Evolutionary conservation across 1,140 invertebrate genomes (phyloP).

Genomic region (Papilio helenus): DNA sequence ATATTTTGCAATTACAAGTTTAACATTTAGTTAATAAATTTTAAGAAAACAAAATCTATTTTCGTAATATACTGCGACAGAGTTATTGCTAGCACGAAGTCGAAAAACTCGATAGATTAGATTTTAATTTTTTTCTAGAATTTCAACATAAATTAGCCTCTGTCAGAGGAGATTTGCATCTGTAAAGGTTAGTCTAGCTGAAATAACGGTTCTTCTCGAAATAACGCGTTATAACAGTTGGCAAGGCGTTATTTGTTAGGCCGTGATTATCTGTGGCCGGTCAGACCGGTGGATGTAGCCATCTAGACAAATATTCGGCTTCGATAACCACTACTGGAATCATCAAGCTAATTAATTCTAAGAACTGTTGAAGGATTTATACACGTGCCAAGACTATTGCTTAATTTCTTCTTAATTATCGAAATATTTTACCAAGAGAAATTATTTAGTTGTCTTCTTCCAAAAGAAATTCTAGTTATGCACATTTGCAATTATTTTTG

Average conservation of each 20-base stretch:
- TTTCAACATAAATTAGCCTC: background rate
- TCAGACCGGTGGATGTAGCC: background rate
- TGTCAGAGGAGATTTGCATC: constrained; percentile 2
- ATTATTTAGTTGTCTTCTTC: background rate
- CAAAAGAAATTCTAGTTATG: background rate
- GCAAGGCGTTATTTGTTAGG: background rate
- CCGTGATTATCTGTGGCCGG: background rate
- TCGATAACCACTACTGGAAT: background rate
- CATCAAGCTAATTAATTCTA: background rate
- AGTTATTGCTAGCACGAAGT: background rate
- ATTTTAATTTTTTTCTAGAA: background rate
- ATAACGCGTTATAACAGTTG: constrained; percentile 28
- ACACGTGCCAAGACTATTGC: too few relatives aligned
- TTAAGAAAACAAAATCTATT: too few relatives aligned
- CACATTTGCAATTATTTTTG: background rate
- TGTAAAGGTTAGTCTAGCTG: constrained; percentile 20
- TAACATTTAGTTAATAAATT: background rate
- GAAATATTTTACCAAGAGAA: background rate
- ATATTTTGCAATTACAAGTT: background rate
- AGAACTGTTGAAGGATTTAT: background rate
- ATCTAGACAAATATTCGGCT: background rate
- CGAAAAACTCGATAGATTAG: background rate
- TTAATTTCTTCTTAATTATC: too few relatives aligned
- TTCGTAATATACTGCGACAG: too few relatives aligned
- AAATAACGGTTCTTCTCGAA: constrained; percentile 16